Base-by-base conservation (phyloP, 2,113 vertebrate species). In the Hyla sarda region DNA sequence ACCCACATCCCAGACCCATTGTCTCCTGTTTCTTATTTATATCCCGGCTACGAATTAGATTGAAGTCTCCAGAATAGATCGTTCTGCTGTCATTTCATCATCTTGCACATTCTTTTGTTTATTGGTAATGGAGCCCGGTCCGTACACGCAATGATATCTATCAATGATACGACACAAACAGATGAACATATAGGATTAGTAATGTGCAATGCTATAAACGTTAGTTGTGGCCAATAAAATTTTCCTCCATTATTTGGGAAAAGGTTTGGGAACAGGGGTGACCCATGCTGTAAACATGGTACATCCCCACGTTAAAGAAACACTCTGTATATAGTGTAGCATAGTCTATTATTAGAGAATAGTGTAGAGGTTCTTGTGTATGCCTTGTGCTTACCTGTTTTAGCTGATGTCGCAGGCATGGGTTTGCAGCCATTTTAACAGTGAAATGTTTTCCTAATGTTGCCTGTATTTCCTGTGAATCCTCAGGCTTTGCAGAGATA, bases 1-100 rank as follows among this genome's bases (percentile, higher is more conserved):
- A 9, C 41, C n/a, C 71, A 84, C 83, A 76, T 76, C 82, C 41
- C 34, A 82, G 62, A 56, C 45, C 45, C 75, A 48, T 76, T 45
- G 54, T 84, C 83, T 84, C 72, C 16, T 30, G 17, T 25, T 67
- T 34, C 54, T 34, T 32, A 60, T 75, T 76, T 54, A 72, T 54
- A 54, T 58, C 45, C 5, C 11, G 9, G 71, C n/a, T 47, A 45
- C 19, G 8, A 41, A 34, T 13, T 5, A 41, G 32, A 60, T 37
- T 60, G 41, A 0, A 13, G 14, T 45, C 12, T 80, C 10, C 12
- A n/a, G 23, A n/a, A 0, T 37, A 13, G 2, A 52, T 7, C 21
- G n/a, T n/a, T 3, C 16, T 19, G 28, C n/a, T 1, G 32, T 71
- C 67, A 32, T 25, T 4, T 34, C 16, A 32, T 21, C 8, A 54